Base-by-base conservation (phyloP, 2,888 invertebrate genomes). In the Lasioglossum vierecki region DNA sequence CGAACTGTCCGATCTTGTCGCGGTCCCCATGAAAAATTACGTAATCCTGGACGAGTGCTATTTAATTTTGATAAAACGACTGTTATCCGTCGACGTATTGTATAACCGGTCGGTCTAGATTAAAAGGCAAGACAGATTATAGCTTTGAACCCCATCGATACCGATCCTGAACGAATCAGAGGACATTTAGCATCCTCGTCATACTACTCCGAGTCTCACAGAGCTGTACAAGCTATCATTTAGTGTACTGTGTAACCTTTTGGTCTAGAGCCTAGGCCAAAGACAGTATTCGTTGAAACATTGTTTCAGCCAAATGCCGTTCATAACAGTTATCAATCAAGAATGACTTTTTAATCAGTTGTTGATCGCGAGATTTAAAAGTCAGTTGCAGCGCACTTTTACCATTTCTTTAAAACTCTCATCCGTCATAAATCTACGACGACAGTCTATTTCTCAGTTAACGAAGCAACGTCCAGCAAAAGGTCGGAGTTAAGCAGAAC, bases 41-140 rank as follows among this genome's bases (percentile, higher is more conserved):
- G n/a, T 41, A 70, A 39, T 41, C 53, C 30, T 53, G 26, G 18
- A 13, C 57, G 26, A 30, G 60, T 9, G 39, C 15, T 70, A 44
- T 35, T 77, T 77, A 46, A 74, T 74, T 82, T 49, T 44, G 46
- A 81, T 73, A 15, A 76, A 76, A 68, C 22, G 53, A 81, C 66
- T 5, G 9, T 18, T 66, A 44, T 79, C 44, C 46, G 26, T 26
- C 44, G 13, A 1, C 26, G 9, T 8, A 41, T 70, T 39, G 22
- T 68, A 22, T 35, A 46, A 39, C 6, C 57, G 41, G 30, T 11
- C 22, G 53, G 53, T 60, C 26, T 8, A 60, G 60, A 30, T 60
- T 26, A 60, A 26, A 26, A 60, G 15, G 6, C 15, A 26, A 26
- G 26, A 26, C 26, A 60, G 13, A 60, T 60, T 60, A 60, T n/a